Base-by-base conservation (phyloP, 2,113 vertebrate species). In the Reinhardtius hippoglossoides region DNA sequence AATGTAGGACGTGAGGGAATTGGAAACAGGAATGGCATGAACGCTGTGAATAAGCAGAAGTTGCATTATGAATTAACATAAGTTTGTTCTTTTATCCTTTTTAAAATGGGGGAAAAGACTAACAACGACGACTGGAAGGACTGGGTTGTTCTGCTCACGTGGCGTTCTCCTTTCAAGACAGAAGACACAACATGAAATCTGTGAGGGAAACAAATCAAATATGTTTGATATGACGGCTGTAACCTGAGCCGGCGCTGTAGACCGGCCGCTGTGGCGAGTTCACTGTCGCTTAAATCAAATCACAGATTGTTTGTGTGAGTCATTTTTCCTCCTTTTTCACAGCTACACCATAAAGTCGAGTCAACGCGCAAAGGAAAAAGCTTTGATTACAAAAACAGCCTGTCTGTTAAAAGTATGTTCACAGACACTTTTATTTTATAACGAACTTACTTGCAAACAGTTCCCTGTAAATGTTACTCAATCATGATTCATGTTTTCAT, bases 31-130 rank as follows among this genome's bases (percentile, higher is more conserved):
- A 81, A 74, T 56, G 21, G 79, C 90, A 91, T 88, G 93, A 93
- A 92, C 86, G 88, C 82, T 78, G 77, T 80, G 86, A 92, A 91
- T 92, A 89, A 93, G 91, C 82, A 76, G 73, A 85, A 81, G 86
- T 86, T 88, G 82, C 79, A 60, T 89, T 92, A 78, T 76, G 84
- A 90, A 90, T 93, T 84, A 93, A 84, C 81, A 82, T 56, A 83
- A 64, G 70, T 67, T 84, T 71, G 82, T 80, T 31, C 48, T 88
- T 83, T 81, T 44, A 68, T 74, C 71, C 40, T 54, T 67, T 67
- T 42, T 42, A 12, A 42, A 42, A 40, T 3, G 44, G 16, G 16
- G 15, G 62, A 64, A 42, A 61, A 48, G 50, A 58, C 4, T 31
- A 23, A 8, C 16, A 63, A 46, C 48, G 37, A n/a, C 15, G 55